Conservation (phyloP, 2,888 invertebrate genomes). For the Leptinotarsa juncta region DNA sequence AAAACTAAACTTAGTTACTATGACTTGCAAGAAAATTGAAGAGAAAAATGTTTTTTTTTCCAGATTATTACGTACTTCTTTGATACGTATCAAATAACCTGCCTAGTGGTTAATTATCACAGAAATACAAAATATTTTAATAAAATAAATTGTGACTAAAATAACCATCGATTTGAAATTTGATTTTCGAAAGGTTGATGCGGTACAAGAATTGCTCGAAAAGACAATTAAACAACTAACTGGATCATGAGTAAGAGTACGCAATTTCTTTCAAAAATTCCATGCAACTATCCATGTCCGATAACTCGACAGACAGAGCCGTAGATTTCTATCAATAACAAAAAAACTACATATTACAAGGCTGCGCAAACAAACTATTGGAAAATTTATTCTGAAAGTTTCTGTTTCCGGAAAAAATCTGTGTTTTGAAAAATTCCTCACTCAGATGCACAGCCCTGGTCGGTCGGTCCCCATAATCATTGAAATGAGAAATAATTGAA, state of each 20-base stretch:
- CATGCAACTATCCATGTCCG: constrained; percentile 27
- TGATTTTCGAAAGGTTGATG: constrained; percentile 17
- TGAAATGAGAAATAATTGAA: background rate
- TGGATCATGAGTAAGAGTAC: constrained; percentile 2
- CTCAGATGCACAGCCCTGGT: constrained; percentile 2
- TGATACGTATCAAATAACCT: constrained; percentile 47
- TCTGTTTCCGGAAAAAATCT: background rate
- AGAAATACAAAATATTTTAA: constrained; percentile 56
- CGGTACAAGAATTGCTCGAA: constrained; percentile 19
- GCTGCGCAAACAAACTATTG: constrained; percentile 25
- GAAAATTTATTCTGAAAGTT: background rate
- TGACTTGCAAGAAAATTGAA: constrained; percentile 52
- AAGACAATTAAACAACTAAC: constrained; percentile 12
- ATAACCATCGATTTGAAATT: constrained; percentile 40
- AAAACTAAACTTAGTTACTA: constrained; percentile 48
- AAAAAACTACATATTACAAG: constrained; percentile 30
- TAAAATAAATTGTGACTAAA: constrained; percentile 55
- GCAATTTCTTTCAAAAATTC: constrained; percentile 19
- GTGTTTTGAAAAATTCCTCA: background rate
- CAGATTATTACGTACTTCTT: constrained; percentile 40
- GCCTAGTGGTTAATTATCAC: constrained; percentile 58
- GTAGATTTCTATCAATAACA: constrained; percentile 31
- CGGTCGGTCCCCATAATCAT: background rate
- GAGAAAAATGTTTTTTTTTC: constrained; percentile 42
- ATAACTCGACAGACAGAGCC: constrained; percentile 26